These are phyloP conservation scores for Aproaerema taeniolella DNA, from an alignment of 2,888 invertebrate species.

Conservation along the genomic window DNA sequence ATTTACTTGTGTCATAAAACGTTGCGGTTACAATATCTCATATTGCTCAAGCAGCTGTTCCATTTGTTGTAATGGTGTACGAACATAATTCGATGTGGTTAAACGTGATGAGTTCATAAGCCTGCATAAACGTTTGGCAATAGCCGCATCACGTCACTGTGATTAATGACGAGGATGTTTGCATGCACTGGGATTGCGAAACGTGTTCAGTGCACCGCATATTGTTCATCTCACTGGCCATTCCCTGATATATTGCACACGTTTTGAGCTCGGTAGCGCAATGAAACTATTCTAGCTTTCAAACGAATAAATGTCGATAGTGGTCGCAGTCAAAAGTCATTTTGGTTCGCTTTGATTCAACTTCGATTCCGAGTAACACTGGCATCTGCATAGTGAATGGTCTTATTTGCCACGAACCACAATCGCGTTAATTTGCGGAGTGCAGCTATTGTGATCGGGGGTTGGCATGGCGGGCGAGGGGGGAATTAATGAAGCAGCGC, in stretches of 20 bases:
- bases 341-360: slow-evolving; percentile 8
- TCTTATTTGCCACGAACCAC: slow-evolving; percentile 51
- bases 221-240: too few species aligned
- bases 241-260: too few species aligned
- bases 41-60: slow-evolving; percentile 52
- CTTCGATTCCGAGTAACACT: slow-evolving; percentile 4
- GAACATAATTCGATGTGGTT: slow-evolving; percentile 48
- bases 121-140: slow-evolving; percentile 53
- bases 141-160: slow-evolving; percentile 46
- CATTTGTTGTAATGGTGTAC: slow-evolving; percentile 31
- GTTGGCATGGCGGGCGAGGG: slow-evolving; percentile 25
- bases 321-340: too few species aligned
- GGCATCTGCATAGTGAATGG: slow-evolving; percentile 13
- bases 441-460: slow-evolving; percentile 50
- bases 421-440: slow-evolving; percentile 72
- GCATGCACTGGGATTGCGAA: slow-evolving; percentile 41
- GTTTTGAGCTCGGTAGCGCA: too few species aligned
- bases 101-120: slow-evolving; percentile 57
- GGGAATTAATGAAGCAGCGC: slow-evolving; percentile 69
- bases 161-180: slow-evolving; percentile 48
- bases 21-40: slow-evolving; percentile 42
- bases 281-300: too few species aligned
- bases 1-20: slow-evolving; percentile 56
- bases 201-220: too few species aligned
- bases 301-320: too few species aligned